Base-by-base conservation (phyloP, 2,797 vertebrate species). In the Scolopax rusticola region DNA sequence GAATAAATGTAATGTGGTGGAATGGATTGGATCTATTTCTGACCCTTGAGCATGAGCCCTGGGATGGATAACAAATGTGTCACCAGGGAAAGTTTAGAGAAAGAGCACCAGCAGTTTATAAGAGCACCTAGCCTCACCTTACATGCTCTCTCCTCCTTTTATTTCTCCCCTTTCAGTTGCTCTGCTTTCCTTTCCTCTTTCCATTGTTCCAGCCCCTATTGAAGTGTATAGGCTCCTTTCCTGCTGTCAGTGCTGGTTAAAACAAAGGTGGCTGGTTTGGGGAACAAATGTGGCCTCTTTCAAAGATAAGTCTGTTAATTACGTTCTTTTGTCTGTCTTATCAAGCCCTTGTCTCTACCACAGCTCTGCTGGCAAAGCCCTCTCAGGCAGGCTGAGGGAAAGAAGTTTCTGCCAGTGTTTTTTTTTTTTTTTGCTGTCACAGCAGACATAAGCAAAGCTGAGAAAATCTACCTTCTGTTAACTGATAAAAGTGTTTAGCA, bases 391-490 rank as follows among this genome's bases (percentile, higher is more conserved):
- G 54, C 86, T 63, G 30, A 64, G n/a, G 11, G 21, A 65, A 83
- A 38, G 63, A 69, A 40, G 13, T 60, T 94, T 82, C 60, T 87
- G 84, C 56, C 63, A 71, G 48, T 38, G 38, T 41, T 41, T 12
- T 23, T 71, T 30, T 50, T 36, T 69, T 53, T 36, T 76, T 27
- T 30, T 54, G 3, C 36, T 78, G 33, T 84, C 14, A 0, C 2
- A 4, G 80, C n/a, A 75, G 90, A 76, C 23, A 9, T 78, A 79
- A 75, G 36, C 33, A 54, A 86, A 87, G 33, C 47, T 75, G 92
- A 79, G 77, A 70, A 90, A 84, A 95, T 48, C 51, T 70, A 25
- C 67, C 51, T 82, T 93, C 86, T 93, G 74, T 82, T 79, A 79
- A 54, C 54, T 38, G 77, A 51, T 87, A 48, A 28, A 89, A 76